These are phyloP conservation scores for Chelmon rostratus DNA, from an alignment of 2,797 vertebrate species.

Conservation along the genomic window DNA sequence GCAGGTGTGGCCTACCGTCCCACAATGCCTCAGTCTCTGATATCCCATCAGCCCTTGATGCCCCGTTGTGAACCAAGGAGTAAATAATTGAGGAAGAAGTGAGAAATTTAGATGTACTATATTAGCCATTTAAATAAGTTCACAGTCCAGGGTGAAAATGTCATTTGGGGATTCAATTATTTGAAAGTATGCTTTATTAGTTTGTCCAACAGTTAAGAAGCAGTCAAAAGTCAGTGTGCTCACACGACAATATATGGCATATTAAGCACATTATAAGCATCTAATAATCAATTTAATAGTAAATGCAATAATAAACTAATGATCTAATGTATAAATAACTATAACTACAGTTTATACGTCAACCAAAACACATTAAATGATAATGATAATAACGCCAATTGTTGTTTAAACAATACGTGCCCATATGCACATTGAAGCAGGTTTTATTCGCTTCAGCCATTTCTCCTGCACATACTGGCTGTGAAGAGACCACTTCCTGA, in stretches of 20 bases:
- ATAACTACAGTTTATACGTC: too few species aligned
- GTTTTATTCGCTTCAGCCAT: not conserved
- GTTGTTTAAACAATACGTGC: not conserved
- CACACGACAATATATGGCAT: not conserved
- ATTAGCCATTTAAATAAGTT: slow-evolving; percentile 78
- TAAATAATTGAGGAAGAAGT: slow-evolving; percentile 77
- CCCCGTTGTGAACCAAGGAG: slow-evolving; percentile 78
- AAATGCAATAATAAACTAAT: not conserved
- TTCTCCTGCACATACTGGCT: not conserved
- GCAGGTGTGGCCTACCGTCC: slow-evolving; percentile 65
- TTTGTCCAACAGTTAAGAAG: slow-evolving; percentile 54
- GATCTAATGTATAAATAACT: slow-evolving; percentile 1
- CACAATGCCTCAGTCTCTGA: slow-evolving; percentile 69
- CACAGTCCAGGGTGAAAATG: slow-evolving; percentile 70
- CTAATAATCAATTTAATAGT: not conserved
- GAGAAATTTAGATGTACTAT: slow-evolving; percentile 65
- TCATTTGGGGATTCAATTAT: slow-evolving; percentile 62
- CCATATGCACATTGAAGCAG: slow-evolving; percentile 9
- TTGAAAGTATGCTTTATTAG: slow-evolving; percentile 57
- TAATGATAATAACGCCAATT: too few species aligned
- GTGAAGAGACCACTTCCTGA: not conserved
- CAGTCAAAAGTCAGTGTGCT: slow-evolving; percentile 24
- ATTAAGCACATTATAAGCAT: slow-evolving; percentile 1
- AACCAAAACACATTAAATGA: too few species aligned
- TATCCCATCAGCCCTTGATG: slow-evolving; percentile 70